Conservation (phyloP, 2,113 vertebrate species). For the Amazona guildingii region DNA sequence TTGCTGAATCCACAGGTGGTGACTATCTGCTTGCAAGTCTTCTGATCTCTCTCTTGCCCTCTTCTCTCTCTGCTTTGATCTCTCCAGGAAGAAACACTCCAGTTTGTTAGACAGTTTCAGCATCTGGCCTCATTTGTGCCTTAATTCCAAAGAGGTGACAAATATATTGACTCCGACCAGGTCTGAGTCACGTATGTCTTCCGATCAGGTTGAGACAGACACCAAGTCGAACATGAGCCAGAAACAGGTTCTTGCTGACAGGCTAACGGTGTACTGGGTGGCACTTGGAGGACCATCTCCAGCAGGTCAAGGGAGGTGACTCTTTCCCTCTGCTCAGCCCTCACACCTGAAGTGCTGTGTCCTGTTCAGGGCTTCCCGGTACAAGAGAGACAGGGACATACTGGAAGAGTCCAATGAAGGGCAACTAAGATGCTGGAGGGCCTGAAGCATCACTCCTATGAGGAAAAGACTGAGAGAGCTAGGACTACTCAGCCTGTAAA, state of each 20-base stretch:
- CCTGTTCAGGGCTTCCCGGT: background rate
- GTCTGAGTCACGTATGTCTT: background rate
- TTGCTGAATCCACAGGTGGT: background rate
- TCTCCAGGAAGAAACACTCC: background rate
- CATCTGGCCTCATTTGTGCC: background rate
- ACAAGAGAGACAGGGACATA: too few species aligned
- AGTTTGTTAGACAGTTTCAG: background rate
- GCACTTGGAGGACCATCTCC: rapidly evolving
- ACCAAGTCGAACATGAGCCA: background rate
- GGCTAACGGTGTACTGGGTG: background rate
- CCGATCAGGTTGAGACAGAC: background rate
- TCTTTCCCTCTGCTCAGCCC: background rate
- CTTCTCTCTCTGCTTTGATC: background rate
- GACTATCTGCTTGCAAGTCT: background rate
- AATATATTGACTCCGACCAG: background rate
- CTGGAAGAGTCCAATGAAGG: rapidly evolving
- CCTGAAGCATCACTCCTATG: background rate
- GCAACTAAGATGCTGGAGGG: background rate
- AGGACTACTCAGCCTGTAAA: background rate
- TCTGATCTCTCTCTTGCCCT: background rate
- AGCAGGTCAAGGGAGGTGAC: background rate
- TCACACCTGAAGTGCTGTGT: too few species aligned
- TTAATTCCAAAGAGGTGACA: background rate
- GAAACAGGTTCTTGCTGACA: background rate
- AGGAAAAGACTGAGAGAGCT: background rate